Base-by-base conservation (phyloP, 2,113 vertebrate species). In the Puntigrus tetrazona region DNA sequence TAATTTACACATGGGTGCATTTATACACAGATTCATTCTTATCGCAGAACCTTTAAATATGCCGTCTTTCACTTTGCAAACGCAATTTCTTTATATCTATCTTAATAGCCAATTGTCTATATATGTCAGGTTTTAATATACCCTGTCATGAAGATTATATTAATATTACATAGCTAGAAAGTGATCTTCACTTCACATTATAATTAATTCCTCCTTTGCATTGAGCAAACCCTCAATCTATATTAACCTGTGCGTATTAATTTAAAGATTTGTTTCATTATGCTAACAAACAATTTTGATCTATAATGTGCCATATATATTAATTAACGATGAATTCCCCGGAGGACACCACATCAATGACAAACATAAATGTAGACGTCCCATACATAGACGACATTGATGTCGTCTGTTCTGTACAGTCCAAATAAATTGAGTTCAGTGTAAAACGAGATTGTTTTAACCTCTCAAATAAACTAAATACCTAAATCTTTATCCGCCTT, bases 271-370 rank as follows among this genome's bases (percentile, higher is more conserved):
- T 52, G 36, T 65, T 86, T 61, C 25, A 27, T 76, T 45, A 59
- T 75, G 72, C 57, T 57, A 20, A 84, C 73, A 63, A 83, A 76
- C 73, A 61, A 34, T 82, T 86, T 84, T 75, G 84, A 88, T 82
- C 85, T 84, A 61, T 63, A 65, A 79, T 70, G 65, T 29, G 22
- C 63, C 63, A 11, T 29, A 31, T 18, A 34, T 81, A 61, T 78
- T 72, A 72, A 83, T 82, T 38, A 86, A 83, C 78, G 55, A 63
- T 79, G 73, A 73, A 83, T 38, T 73, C 38, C 38, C 52, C 27
- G 18, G 25, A 69, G 41, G 16, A 47, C 18, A 43, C 36, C 16
- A 43, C 50, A n/a, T n/a, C 34, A 75, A 52, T 29, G 11, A 83
- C 7, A 25, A 36, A 61, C 69, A 47, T 5, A 57, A 14, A 57